phyloP scores from a whole-genome alignment of 2,113 vertebrate species.

The Brachirus orientalis region DNA sequence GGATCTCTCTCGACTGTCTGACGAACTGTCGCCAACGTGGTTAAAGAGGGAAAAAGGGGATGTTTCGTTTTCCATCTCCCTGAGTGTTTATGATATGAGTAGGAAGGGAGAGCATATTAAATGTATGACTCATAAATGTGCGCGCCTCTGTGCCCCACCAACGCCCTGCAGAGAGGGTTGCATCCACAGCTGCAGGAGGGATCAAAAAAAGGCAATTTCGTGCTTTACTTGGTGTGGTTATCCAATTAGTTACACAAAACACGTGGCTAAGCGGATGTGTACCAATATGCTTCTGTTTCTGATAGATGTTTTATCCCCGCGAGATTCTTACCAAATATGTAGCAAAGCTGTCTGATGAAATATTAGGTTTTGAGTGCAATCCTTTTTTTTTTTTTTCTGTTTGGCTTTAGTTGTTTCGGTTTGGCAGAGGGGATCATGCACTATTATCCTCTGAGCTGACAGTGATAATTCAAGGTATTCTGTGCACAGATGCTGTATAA shows the following conservation, averaged over 20 bases:
- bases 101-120: constrained; percentile 78
- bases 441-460: constrained; percentile 61
- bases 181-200: constrained; percentile 71
- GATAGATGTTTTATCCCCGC: constrained; percentile 68
- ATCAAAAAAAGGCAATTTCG: constrained; percentile 76
- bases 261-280: constrained; percentile 71
- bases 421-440: constrained; percentile 52
- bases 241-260: constrained; percentile 83
- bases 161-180: constrained; percentile 74
- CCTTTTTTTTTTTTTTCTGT: constrained; percentile 46
- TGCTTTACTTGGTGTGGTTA: constrained; percentile 80
- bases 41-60: constrained; percentile 45
- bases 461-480: constrained; percentile 59
- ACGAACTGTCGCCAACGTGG: constrained; percentile 43
- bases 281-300: constrained; percentile 70
- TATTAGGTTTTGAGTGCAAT: constrained; percentile 68
- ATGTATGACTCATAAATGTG: constrained; percentile 83
- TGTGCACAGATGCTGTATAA: constrained; percentile 33
- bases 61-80: constrained; percentile 60
- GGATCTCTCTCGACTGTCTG: constrained; percentile 45
- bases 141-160: constrained; percentile 71
- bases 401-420: constrained; percentile 50
- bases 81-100: constrained; percentile 74
- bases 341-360: constrained; percentile 76
- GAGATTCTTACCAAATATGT: constrained; percentile 54